Evolutionary conservation across 2,888 invertebrate genomes (phyloP).

Genomic region (Tenthredo notha): DNA sequence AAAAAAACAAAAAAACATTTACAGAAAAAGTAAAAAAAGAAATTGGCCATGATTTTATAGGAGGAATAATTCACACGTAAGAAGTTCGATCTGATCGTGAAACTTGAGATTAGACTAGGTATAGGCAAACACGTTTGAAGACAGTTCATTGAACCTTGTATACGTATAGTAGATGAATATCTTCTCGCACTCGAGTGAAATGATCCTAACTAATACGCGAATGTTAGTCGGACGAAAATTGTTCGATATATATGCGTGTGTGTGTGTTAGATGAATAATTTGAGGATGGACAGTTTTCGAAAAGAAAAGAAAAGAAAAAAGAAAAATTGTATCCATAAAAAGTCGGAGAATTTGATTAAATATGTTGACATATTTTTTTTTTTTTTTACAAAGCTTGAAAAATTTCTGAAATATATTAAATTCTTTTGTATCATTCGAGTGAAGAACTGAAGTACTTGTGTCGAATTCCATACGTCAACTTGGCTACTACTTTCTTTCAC

Average conservation of each 20-base stretch:
- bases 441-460: neutral
- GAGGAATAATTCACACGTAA: neutral
- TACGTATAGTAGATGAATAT: constrained; percentile 4
- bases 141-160: neutral
- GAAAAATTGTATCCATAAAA: neutral
- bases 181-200: neutral
- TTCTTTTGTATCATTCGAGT: neutral
- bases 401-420: neutral
- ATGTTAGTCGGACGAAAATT: neutral
- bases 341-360: neutral
- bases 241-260: neutral
- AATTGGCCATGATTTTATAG: neutral
- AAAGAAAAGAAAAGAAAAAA: neutral
- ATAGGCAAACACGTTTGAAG: constrained; percentile 25
- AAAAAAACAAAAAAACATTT: neutral
- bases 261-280: neutral
- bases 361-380: neutral
- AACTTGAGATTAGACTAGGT: neutral
- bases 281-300: neutral
- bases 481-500: neutral
- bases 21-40: neutral
- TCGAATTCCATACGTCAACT: neutral
- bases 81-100: constrained; percentile 8
- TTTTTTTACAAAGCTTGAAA: neutral
- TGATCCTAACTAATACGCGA: neutral